Evolutionary conservation across 2,888 invertebrate species (phyloP).

Genomic region (Leptothorax acervorum): DNA sequence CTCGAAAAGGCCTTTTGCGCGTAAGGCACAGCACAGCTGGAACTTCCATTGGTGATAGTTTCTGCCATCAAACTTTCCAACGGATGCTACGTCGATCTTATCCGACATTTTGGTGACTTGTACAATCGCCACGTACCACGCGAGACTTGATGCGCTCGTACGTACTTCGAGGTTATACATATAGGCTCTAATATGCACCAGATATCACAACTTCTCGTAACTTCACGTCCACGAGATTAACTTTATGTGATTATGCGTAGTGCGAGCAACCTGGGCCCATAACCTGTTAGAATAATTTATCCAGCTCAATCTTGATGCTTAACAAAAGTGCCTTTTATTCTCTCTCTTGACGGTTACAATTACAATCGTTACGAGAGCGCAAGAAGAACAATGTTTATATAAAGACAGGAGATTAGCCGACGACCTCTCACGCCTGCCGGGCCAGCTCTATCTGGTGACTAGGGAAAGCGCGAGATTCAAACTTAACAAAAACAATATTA

Average conservation of each 20-base stretch:
- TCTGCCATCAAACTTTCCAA: background rate
- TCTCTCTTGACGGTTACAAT: no score
- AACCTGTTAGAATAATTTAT: background rate
- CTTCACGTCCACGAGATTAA: background rate
- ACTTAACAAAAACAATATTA: no score
- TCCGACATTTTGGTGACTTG: background rate
- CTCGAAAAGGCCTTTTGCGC: background rate
- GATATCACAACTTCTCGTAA: no score
- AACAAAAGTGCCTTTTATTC: no score
- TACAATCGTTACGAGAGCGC: no score
- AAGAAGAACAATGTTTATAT: no score
- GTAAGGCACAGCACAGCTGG: background rate
- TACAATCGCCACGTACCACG: background rate
- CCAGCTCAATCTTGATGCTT: no score
- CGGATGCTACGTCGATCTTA: background rate
- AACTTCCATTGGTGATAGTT: conserved; percentile 3
- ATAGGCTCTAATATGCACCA: background rate
- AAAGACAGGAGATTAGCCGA: no score
- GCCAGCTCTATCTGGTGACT: no score
- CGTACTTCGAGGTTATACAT: background rate
- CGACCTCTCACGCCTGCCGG: no score
- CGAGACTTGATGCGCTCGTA: background rate
- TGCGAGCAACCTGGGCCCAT: background rate
- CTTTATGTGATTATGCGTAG: background rate
- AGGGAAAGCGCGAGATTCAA: no score